Evolutionary conservation across 35 echinoderm and acorn worm genomes (phyloP), one percentile per base, ranked within the genome.

Genomic region (Strongylocentrotus purpuratus): DNA sequence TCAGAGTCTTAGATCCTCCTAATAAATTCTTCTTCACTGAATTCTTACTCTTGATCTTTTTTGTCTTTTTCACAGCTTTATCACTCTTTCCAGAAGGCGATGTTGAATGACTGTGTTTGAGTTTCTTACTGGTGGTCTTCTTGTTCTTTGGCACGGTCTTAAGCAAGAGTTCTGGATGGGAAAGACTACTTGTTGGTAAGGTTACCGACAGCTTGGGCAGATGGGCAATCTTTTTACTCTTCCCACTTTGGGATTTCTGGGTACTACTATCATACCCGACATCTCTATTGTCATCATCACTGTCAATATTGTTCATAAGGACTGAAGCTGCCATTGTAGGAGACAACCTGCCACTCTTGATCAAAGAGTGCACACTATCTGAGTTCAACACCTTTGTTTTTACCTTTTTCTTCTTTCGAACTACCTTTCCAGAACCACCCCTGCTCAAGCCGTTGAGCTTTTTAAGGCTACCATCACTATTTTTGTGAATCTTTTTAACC

Each of bases 1-100:
- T 94, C 32, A 85, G 18, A 46, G 18, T 93, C 31, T 93, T 33
- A 32, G 46, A 46, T 46, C 48, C 91, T 46, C 31, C 31, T 92
- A 85, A 93, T 17, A 46, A 60, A 59, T 95, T 97, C 94, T 60
- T 97, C 61, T 97, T 97, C 33, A 97, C 78, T 70, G 90, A 91
- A 31, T 85, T 95, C 90, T 97, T 97, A 48, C 94, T 94, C 33
- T 93, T 97, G 52, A 96, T 94, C 78, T 97, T 97, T 93, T 97
- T 97, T 4, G 94, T 94, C 50, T 97, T 97, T 71, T 97, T 97
- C 32, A 97, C 59, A 20, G 58, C 32, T 61, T 95, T 97, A 31
- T 61, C 96, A 46, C 91, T 92, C 88, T 97, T 97, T 65, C 12
- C 48, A 28, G 91, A 28, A 55, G 91, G 91, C 48, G 91, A 93